Evolutionary conservation across 2,888 invertebrate genomes (phyloP), one percentile per base, ranked within the genome.

Genomic region (Eupithecia exiguata): DNA sequence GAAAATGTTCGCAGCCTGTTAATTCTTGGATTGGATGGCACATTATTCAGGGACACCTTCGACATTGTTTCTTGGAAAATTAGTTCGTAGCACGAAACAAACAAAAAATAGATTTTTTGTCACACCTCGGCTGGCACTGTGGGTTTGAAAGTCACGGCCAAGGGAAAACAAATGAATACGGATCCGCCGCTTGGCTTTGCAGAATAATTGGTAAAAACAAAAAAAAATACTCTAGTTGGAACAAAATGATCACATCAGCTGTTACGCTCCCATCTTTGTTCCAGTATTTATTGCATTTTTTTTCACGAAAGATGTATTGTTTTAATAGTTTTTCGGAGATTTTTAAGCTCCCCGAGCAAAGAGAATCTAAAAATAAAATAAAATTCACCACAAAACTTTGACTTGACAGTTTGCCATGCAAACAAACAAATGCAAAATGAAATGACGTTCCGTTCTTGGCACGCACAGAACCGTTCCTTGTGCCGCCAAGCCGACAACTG

Each of bases 11-110:
- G 88, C 77, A 94, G 86, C 71, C 94, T 91, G 84, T 84, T 92
- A 76, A 94, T 92, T 79, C 94, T 88, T 80, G 94, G 94, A 82
- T 94, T 94, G 77, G 94, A 93, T 79, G 94, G 92, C 78, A 94
- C 89, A 87, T 94, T 94, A 81, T 89, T 94, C 75, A 94, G 87
- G 80, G 94, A 94, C 82, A 91, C 91, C 84, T 93, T 93, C 80
- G 94, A 94, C 94, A 94, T 94, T 80, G 63, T 78, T 82, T 75
- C 75, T 76, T 78, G 76, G 78, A 80, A 73, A 61, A 46, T 58
- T 73, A 83, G 79, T 79, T 81, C 83, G 81, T 79, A 40, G 46
- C 73, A 71, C 76, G 69, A 87, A 85, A 43, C 66, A 40, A 87
- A 86, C 86, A 84, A 80, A 85, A 88, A 87, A 85, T 85, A 85